Conservation (phyloP, 2,888 invertebrate species). For the Himalopsyche tibetana region DNA sequence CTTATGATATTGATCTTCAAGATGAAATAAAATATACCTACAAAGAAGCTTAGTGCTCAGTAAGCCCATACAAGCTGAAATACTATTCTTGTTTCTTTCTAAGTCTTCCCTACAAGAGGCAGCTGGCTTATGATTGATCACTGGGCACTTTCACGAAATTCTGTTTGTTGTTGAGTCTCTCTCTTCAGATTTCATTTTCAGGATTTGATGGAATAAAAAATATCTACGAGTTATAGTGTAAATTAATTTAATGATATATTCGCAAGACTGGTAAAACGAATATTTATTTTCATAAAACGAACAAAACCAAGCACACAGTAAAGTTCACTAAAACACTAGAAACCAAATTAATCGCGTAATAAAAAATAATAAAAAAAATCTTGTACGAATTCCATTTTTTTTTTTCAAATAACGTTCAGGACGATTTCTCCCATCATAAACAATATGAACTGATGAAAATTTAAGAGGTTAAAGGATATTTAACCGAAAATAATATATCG, state of each 20-base stretch:
- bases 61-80: background rate
- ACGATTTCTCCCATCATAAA: no score
- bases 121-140: constrained; percentile 22
- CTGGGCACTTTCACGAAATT: constrained; percentile 23
- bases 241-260: background rate
- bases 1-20: constrained; percentile 8
- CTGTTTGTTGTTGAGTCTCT: background rate
- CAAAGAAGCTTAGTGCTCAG: background rate
- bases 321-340: no score
- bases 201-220: background rate
- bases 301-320: no score
- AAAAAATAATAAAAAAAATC: no score
- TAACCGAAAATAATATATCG: no score
- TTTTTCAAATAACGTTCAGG: no score
- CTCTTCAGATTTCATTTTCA: background rate
- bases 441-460: no score
- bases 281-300: no score
- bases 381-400: no score
- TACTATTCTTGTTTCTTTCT: background rate
- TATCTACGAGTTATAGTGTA: background rate
- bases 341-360: no score
- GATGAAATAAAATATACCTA: background rate
- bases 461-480: no score
- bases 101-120: background rate
- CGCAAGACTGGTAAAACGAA: no score